Percentiles rank a stretch among this genome's conserved stretches.
These are phyloP conservation scores for Colostygia pectinataria DNA, from an alignment of 2,888 invertebrate genomes.

Conservation along the genomic window DNA sequence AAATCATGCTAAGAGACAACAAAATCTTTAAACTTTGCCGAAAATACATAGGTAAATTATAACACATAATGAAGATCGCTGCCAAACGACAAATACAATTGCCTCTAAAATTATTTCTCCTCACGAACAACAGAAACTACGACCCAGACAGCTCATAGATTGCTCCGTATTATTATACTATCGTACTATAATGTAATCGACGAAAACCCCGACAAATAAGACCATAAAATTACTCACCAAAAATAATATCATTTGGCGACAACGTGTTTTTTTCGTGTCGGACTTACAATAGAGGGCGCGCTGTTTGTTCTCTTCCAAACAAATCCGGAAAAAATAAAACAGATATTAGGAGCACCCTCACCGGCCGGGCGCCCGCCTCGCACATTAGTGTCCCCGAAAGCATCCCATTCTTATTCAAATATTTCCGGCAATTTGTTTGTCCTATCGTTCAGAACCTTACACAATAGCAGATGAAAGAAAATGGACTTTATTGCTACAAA, in stretches of 20 bases:
- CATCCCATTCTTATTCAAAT: conserved; percentile 80
- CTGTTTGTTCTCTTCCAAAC: conserved; percentile 74
- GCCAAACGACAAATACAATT: conserved; percentile 10
- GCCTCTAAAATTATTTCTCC: conserved; percentile 5
- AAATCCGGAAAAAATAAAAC: conserved; percentile 82
- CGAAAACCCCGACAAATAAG: conserved; percentile 61
- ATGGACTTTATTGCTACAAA: conserved; percentile 44
- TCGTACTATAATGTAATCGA: conserved; percentile 44
- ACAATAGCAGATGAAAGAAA: conserved; percentile 56
- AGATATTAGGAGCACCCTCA: conserved; percentile 71
- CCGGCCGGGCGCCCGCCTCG: conserved; percentile 69
- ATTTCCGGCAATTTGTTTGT: conserved; percentile 80
- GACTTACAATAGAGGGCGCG: conserved; percentile 61
- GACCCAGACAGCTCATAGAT: conserved; percentile 17
- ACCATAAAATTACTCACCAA: conserved; percentile 68
- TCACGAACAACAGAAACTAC: conserved; percentile 5
- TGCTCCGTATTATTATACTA: conserved; percentile 17
- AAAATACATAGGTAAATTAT: too few relatives aligned
- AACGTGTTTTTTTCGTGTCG: conserved; percentile 62
- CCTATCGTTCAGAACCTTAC: conserved; percentile 66
- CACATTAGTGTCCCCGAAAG: conserved; percentile 76
- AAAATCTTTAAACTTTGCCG: too few relatives aligned
- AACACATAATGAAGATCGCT: conserved; percentile 4
- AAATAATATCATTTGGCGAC: conserved; percentile 69
- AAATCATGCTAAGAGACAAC: too few relatives aligned